These are phyloP conservation scores for Ptychadena robeensis DNA, from an alignment of 2,797 vertebrate species.

Conservation along the genomic window DNA sequence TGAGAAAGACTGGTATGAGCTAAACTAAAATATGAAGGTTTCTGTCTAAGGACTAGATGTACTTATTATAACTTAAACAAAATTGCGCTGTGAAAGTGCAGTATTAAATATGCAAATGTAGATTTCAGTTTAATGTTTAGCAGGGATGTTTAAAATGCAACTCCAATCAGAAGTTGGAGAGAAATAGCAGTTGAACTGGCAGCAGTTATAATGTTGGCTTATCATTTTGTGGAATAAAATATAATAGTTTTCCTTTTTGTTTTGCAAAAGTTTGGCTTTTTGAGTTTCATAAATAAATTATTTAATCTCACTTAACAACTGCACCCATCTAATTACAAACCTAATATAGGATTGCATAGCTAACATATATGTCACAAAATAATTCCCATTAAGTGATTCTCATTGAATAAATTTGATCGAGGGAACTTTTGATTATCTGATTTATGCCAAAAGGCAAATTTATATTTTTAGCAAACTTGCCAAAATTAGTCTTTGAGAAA, in stretches of 20 bases:
- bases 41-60: no score
- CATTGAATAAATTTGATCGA: conserved; percentile 40
- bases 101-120: background rate
- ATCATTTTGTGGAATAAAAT: no score
- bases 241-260: no score
- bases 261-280: no score
- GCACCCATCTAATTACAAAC: background rate
- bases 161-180: background rate
- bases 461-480: conserved; percentile 55
- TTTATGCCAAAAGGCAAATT: conserved; percentile 51
- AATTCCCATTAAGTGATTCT: conserved; percentile 15
- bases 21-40: no score
- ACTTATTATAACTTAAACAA: no score
- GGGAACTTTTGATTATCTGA: conserved; percentile 50
- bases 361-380: conserved; percentile 21
- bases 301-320: background rate
- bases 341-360: conserved; percentile 21
- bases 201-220: background rate
- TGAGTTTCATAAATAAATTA: no score
- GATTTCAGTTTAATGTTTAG: background rate
- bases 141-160: background rate
- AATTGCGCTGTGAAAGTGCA: background rate
- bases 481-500: conserved; percentile 55
- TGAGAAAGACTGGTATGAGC: no score
- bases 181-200: background rate